Conservation (phyloP, 2,113 vertebrate genomes). For the Petrocephalus microphthalmus region DNA sequence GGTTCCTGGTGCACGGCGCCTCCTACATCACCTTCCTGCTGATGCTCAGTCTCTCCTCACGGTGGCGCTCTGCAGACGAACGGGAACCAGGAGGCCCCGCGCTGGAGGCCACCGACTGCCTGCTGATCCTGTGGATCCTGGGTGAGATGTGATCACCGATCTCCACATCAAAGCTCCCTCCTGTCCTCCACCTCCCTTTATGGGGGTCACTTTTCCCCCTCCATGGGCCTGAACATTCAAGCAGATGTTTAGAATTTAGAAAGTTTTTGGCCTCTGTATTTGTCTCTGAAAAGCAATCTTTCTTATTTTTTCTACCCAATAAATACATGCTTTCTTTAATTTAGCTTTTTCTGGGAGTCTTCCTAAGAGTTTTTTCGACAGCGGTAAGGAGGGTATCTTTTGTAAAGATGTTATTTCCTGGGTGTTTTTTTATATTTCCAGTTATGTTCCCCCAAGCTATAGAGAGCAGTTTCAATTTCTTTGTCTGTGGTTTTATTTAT, state of each 20-base stretch:
- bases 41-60: neutral
- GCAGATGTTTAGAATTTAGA: neutral
- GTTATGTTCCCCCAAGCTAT: neutral
- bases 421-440: neutral
- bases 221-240: neutral
- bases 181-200: neutral
- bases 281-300: neutral
- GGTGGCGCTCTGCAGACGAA: neutral
- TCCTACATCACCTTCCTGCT: neutral
- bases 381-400: neutral
- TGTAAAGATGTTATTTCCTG: neutral
- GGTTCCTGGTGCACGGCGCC: neutral
- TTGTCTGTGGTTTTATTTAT: neutral
- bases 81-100: neutral
- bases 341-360: neutral
- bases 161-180: neutral
- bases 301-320: neutral
- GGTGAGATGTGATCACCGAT: neutral
- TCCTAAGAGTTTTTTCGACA: neutral
- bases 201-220: neutral
- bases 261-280: neutral
- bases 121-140: slow-evolving; percentile 38
- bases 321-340: neutral
- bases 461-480: neutral
- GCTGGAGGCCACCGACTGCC: slow-evolving; percentile 83